Evolutionary conservation across 23 tunicate species (phyloP), one percentile per base, ranked within the genome.

Genomic region (Botrylloides violaceus): DNA sequence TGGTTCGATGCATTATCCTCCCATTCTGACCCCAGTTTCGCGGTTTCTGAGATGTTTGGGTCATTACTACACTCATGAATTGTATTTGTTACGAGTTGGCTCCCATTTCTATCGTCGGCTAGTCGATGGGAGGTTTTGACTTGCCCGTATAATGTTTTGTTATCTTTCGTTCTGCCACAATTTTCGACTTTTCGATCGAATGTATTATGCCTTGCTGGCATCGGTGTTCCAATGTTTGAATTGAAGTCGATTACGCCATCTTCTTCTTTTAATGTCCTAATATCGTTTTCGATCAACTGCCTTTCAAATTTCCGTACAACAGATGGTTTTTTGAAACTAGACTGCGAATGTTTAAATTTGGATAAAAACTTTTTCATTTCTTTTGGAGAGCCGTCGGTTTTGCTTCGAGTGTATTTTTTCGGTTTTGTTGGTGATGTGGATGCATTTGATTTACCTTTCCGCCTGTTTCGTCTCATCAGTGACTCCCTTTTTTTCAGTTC

Each of bases 361-460:
- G 82, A 48, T 26, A 86, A 58, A 3, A 92, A 71, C 25, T 56
- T 81, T 39, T 71, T 80, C 76, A 92, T 88, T 23, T 92, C 98
- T 23, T 64, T 29, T 6, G 92, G 50, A 20, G 72, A 79, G 24
- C 37, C 72, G 15, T 92, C 98, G 4, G 87, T 84, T 68, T 84
- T 92, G 29, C 87, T 79, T 23, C 98, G 55, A n/a, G 92, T 76
- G 75, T 92, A 84, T 25, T 79, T 82, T 32, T 75, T 79, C 30
- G 80, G 62, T 73, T 72, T 73, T 28, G 82, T 28, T 63, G 73
- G 32, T 23, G 61, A 59, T 29, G 58, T 66, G 12, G 25, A 68
- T 2, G 24, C 57, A 35, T 58, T 83, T 64, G 38, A 34, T 57
- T 37, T 61, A 35, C 66, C 34, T 26, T 58, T 76, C 62, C 74